phyloP scores from a whole-genome alignment of 2,888 invertebrate species.

The Capitulum mitella region DNA sequence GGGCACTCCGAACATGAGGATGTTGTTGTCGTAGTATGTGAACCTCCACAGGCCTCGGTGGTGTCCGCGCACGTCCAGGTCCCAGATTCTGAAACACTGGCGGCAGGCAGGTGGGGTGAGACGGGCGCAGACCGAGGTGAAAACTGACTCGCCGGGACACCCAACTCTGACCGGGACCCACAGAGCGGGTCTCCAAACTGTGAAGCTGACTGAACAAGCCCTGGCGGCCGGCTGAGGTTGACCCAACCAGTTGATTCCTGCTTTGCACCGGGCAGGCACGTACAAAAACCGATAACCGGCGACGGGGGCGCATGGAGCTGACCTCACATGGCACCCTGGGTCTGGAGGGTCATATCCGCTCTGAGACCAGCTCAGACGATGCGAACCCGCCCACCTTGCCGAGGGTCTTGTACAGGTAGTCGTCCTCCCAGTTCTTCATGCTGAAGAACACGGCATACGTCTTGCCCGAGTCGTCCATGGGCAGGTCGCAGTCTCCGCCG shows the following conservation, averaged over 20 bases:
- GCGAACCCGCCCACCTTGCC: neutral
- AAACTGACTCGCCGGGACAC: too few species aligned
- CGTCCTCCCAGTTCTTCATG: neutral
- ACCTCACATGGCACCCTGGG: too few species aligned
- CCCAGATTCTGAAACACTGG: conserved; percentile 53
- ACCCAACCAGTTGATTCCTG: neutral
- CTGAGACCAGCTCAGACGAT: too few species aligned
- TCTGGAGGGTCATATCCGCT: too few species aligned
- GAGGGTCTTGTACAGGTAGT: neutral
- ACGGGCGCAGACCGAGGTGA: too few species aligned
- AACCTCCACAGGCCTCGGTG: conserved; percentile 53
- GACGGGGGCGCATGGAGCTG: too few species aligned
- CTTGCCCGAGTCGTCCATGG: conserved; percentile 48
- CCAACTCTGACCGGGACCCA: neutral
- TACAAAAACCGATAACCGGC: too few species aligned
- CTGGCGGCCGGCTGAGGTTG: neutral
- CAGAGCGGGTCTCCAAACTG: neutral
- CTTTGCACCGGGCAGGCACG: too few species aligned
- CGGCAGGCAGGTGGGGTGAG: conserved; percentile 37
- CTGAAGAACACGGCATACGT: conserved; percentile 37
- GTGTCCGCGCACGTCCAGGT: conserved; percentile 52
- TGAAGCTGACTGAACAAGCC: too few species aligned
- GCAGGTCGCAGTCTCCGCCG: conserved; percentile 48
- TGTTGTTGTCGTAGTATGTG: conserved; percentile 47
- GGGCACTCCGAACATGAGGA: conserved; percentile 48